phyloP scores from a whole-genome alignment of 2,113 vertebrate genomes.

The Piaya cayana region DNA sequence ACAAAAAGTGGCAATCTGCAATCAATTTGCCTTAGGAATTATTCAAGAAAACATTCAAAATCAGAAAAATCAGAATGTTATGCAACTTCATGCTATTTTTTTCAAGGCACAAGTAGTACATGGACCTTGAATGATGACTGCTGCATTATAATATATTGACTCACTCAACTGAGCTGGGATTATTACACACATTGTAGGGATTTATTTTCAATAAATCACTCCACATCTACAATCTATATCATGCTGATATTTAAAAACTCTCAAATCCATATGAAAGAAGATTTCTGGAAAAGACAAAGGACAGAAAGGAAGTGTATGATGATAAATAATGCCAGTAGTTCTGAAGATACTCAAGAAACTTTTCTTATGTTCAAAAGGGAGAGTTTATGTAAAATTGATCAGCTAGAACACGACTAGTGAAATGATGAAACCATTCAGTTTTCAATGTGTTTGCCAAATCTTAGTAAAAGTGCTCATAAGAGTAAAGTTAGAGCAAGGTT shows the following conservation, averaged over 20 bases:
- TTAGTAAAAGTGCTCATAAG: background rate
- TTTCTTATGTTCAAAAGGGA: background rate
- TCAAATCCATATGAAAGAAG: background rate
- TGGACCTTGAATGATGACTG: background rate
- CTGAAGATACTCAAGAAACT: background rate
- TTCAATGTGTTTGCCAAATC: background rate
- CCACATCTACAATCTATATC: background rate
- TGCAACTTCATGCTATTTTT: background rate
- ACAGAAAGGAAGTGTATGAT: background rate
- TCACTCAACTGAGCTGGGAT: background rate
- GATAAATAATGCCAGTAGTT: background rate
- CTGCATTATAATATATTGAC: background rate
- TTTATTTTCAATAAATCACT: background rate
- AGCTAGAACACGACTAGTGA: background rate
- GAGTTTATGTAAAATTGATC: background rate
- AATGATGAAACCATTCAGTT: background rate
- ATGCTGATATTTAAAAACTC: background rate
- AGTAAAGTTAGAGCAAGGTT: background rate
- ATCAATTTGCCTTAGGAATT: background rate
- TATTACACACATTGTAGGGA: background rate
- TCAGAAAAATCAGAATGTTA: background rate
- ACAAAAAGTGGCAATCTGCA: background rate
- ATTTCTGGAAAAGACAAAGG: background rate
- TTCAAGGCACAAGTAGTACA: background rate
- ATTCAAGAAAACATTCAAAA: background rate